These are phyloP conservation scores for Drosophila chauvacae DNA, from an alignment of 1,140 invertebrate genomes.

Conservation along the genomic window DNA sequence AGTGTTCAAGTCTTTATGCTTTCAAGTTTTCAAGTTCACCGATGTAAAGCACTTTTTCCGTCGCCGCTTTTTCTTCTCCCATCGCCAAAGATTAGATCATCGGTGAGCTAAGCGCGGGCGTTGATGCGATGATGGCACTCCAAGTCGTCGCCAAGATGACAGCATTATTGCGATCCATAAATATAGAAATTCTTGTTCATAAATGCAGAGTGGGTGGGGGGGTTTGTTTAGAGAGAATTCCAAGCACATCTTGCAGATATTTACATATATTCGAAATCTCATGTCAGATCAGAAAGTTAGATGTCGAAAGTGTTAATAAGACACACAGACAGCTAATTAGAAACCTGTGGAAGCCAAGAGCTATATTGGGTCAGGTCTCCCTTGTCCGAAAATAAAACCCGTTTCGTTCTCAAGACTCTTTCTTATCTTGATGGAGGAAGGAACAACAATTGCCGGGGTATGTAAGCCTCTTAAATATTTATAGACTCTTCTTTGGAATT, in stretches of 20 bases:
- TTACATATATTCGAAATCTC: too few relatives aligned
- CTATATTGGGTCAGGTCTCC: conserved; percentile 9
- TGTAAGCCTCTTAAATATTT: conserved; percentile 22
- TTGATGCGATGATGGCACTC: conserved; percentile 21
- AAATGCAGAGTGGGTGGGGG: neutral
- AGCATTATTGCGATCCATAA: conserved; percentile 16
- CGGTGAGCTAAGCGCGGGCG: conserved; percentile 63
- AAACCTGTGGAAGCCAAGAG: conserved; percentile 3
- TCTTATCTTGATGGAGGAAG: neutral
- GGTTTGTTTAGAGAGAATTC: neutral
- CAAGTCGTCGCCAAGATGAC: neutral
- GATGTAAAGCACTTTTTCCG: conserved; percentile 30
- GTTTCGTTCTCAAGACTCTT: conserved; percentile 2
- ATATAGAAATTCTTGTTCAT: conserved; percentile 4
- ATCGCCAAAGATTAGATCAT: conserved; percentile 63
- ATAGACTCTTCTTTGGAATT: neutral
- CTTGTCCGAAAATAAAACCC: neutral
- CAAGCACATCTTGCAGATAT: neutral
- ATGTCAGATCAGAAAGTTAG: neutral
- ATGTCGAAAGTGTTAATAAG: conserved; percentile 11
- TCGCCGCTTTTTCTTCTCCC: neutral
- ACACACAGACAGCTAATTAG: neutral
- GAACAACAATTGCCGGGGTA: neutral
- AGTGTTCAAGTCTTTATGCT: conserved; percentile 7
- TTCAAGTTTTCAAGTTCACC: conserved; percentile 52